Conservation (phyloP, 2,113 vertebrate species). For the Vimba vimba region DNA sequence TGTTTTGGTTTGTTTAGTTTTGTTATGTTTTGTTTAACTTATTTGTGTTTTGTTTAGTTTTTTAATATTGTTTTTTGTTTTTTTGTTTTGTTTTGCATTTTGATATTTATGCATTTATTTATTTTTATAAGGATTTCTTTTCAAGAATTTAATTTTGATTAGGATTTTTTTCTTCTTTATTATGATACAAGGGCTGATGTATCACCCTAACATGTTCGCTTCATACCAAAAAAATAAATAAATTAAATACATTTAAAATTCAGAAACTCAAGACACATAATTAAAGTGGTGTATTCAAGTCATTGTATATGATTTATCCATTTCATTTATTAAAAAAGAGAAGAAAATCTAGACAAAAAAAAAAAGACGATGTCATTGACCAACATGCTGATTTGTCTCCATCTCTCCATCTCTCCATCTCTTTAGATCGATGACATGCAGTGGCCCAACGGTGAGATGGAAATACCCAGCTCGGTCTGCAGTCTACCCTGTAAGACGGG, state of each 20-base stretch:
- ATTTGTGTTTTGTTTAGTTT: neutral
- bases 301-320: neutral
- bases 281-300: neutral
- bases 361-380: neutral
- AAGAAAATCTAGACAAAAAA: neutral
- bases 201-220: neutral
- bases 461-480: constrained; percentile 87
- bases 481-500: constrained; percentile 87
- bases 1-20: neutral
- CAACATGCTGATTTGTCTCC: neutral
- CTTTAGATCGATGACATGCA: constrained; percentile 90
- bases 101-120: neutral
- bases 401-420: too few species aligned
- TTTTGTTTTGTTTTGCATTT: neutral
- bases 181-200: neutral
- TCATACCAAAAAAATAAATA: neutral
- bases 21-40: neutral
- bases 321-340: neutral
- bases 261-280: neutral
- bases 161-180: neutral
- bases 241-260: neutral
- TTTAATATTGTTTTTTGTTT: neutral
- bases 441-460: constrained; percentile 83
- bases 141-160: neutral
- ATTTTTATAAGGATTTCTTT: neutral